Percentiles rank a stretch among this genome's conserved stretches.
phyloP scores from a whole-genome alignment of 2,113 vertebrate species.

The Hypomesus transpacificus region DNA sequence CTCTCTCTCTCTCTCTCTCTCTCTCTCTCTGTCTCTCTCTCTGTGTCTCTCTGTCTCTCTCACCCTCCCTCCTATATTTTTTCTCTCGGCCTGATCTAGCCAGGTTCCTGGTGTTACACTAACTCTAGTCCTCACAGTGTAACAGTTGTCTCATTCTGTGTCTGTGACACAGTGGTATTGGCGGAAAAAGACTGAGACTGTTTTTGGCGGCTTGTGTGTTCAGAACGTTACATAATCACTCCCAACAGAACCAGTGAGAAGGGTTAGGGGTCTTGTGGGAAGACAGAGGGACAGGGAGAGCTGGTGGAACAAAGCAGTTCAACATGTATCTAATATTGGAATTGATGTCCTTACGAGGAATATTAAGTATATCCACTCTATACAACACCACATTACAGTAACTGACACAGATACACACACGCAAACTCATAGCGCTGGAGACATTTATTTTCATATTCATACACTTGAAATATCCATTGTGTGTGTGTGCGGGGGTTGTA shows the following conservation, averaged over 20 bases:
- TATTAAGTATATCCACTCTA: too few relatives aligned
- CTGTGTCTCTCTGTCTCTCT: neutral
- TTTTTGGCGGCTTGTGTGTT: too few relatives aligned
- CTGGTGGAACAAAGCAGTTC: too few relatives aligned
- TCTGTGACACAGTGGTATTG: neutral
- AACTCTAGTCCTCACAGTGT: neutral
- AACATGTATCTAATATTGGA: too few relatives aligned
- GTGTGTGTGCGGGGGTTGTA: too few relatives aligned
- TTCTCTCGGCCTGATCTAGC: neutral
- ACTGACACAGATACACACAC: slow-evolving; percentile 13
- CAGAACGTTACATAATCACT: neutral
- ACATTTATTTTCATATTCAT: too few relatives aligned
- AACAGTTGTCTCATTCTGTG: neutral
- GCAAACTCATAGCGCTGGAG: neutral
- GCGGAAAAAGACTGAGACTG: too few relatives aligned
- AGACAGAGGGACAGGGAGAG: too few relatives aligned
- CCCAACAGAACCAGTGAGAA: neutral
- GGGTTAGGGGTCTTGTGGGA: too few relatives aligned
- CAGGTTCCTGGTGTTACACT: neutral
- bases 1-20: neutral
- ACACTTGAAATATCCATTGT: too few relatives aligned
- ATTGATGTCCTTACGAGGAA: too few relatives aligned
- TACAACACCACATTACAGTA: too few relatives aligned
- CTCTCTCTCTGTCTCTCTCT: neutral
- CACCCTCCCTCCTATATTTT: neutral